phyloP scores from a whole-genome alignment of 2,888 invertebrate genomes.

The Carterocephalus palaemon region DNA sequence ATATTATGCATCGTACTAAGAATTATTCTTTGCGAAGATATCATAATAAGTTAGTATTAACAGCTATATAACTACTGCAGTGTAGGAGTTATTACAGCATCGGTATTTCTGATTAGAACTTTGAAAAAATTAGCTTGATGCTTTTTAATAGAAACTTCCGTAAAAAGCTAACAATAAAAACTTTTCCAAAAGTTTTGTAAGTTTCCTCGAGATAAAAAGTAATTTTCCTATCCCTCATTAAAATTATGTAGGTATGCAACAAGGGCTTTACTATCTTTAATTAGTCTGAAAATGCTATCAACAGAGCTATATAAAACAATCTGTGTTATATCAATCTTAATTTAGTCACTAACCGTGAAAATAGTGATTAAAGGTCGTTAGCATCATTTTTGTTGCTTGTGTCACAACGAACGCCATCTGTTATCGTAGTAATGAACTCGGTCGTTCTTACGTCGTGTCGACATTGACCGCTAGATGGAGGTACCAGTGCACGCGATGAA shows the following conservation, averaged over 20 bases:
- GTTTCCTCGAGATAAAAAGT: too few species aligned
- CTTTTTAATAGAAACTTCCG: too few species aligned
- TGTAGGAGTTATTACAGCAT: conserved; percentile 5
- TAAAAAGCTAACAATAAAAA: too few species aligned
- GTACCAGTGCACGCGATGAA: conserved; percentile 56
- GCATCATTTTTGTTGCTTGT: neutral
- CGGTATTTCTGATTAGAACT: neutral
- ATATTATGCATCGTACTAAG: conserved; percentile 12
- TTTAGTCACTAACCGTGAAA: conserved; percentile 14
- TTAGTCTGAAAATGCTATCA: too few species aligned
- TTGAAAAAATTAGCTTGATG: too few species aligned
- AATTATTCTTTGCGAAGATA: conserved; percentile 13
- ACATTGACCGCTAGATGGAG: conserved; percentile 78
- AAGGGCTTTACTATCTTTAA: too few species aligned
- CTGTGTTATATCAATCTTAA: too few species aligned
- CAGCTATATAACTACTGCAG: neutral
- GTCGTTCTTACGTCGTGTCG: conserved; percentile 56
- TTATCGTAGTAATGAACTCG: conserved; percentile 42
- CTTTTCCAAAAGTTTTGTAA: too few species aligned
- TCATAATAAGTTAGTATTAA: conserved; percentile 7
- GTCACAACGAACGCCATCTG: conserved; percentile 26
- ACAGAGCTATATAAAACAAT: too few species aligned
- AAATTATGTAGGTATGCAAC: too few species aligned
- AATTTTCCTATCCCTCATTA: too few species aligned
- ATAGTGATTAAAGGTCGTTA: conserved; percentile 16